Base-by-base conservation (phyloP, 2,797 vertebrate genomes). In the Pyrocephalus nanus region DNA sequence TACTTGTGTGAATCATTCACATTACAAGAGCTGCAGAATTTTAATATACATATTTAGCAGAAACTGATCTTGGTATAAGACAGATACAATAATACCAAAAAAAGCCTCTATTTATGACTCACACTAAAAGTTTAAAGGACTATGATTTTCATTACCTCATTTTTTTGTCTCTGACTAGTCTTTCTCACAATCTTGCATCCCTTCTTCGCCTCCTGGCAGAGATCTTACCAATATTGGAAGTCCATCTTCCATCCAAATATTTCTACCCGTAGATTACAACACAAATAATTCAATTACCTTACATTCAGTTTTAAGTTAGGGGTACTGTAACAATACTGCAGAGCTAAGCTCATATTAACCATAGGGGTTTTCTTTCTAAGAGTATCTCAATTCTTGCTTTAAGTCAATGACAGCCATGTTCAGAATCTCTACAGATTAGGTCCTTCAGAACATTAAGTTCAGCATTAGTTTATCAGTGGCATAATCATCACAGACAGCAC, bases 311-410 rank as follows among this genome's bases (percentile, higher is more conserved):
- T 55, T 50, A 50, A 74, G 11, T 34, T 12, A 81, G 47, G 27
- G 72, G 58, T 38, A 85, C 3, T 38, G 21, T 17, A 80, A 55
- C 27, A 58, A 66, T 23, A 32, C 38, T 69, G 58, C 58, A 83
- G 36, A 89, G 22, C 22, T 61, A 22, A 87, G 2, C 32, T 23
- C 19, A 25, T 26, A 29, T 25, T 60, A 60, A 62, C 16, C 27
- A 36, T 3, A 12, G 15, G 3, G 1, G 10, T 7, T 1, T 22
- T 51, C 69, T 79, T 42, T 1, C 11, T 22, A 22, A 36, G 14
- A 66, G 27, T 7, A 81, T 17, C 50, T 67, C 47, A 73, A 18
- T 45, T 87, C 21, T 47, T 64, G 30, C 58, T 72, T 51, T 55
- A 61, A 85, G 11, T 22, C 55, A 65, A 3, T 18, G 22, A 72